Base-by-base conservation (phyloP, 2,797 vertebrate species). In the Gymnoscopelus braueri region DNA sequence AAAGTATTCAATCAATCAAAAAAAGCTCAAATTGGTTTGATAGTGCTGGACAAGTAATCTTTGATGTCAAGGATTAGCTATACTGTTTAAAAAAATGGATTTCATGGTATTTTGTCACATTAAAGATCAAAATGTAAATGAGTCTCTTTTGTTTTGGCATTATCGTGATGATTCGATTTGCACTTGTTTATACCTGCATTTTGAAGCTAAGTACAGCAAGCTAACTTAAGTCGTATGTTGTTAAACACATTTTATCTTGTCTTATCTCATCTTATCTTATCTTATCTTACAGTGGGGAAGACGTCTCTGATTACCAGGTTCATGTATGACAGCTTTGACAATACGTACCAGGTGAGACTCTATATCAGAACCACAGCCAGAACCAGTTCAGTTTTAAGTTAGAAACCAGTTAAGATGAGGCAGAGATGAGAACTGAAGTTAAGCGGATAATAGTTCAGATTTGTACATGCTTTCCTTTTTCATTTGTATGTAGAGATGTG, bases 321-420 rank as follows among this genome's bases (percentile, higher is more conserved):
- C 90, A 95, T 95, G 94, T 95, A 95, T 60, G 94, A 95, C 89
- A 95, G 94, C 71, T 95, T 95, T 60, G 94, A 95, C 90, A 94
- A 94, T 91, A 95, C 93, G 26, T 95, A 95, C 87, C 94, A 95
- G 94, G 94, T 95, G 85, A 85, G 86, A 67, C 29, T 71, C 10
- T 39, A 9, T 3, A 14, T 2, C 60, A 19, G 15, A 71, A 53
- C 29, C 48, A 65, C 3, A 71, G 23, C 3, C 1, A 58, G 8
- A 64, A 49, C 39, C 35, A 52, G 39, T 8, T 49, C 32, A 59
- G 56, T 39, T 39, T 39, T 39, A 39, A 32, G 32, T 32, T 1
- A 6, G 39, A 44, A 44, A 44, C 39, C 9, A 44, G 7, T 44
- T 44, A 44, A 9, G 9, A 44, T 44, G 39, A 44, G 39, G 9